Base-by-base conservation (phyloP, 2,797 vertebrate species). In the Lophius americanus region DNA sequence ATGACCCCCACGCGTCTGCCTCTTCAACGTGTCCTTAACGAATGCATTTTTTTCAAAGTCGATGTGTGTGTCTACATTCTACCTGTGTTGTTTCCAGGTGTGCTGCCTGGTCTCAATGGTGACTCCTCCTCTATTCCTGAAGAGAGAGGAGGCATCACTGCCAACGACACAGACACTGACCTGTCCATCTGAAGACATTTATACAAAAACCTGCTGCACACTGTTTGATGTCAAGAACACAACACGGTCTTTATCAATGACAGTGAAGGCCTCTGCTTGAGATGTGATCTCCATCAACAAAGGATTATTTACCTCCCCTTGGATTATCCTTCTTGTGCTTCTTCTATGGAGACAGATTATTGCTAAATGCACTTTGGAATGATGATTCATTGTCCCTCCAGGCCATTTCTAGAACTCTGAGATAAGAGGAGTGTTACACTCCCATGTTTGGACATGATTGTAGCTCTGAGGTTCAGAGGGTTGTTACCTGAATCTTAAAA, bases 71-170 rank as follows among this genome's bases (percentile, higher is more conserved):
- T 75, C 23, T 23, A 23, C 23, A 23, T 23, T 23, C 23, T 23
- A 23, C 23, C 23, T 23, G 23, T 23, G 23, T 23, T 23, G 23
- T 23, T 23, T 77, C 1, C 74, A 93, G 97, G 95, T 90, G 85
- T 92, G 73, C 56, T 90, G 76, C 85, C 92, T 36, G 90, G 88
- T 84, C 88, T 93, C 76, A 94, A 93, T 77, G 94, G 96, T 43
- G 95, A 97, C 84, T 84, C 95, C 10, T 84, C 90, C 66, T 92
- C 94, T 74, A 95, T 97, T 84, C 95, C 94, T 1, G 96, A 98
- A 88, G 95, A 96, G 90, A 90, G 86, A 63, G 88, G 83, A 86
- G 74, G 79, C 36, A 68, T 73, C 52, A 93, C 94, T 2, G 88
- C 89, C 62, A 92, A 93, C 8, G 95, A 96, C 82, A 89, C 84